These are phyloP conservation scores for Lasioglossum morio DNA, from an alignment of 2,888 invertebrate genomes.

Conservation along the genomic window DNA sequence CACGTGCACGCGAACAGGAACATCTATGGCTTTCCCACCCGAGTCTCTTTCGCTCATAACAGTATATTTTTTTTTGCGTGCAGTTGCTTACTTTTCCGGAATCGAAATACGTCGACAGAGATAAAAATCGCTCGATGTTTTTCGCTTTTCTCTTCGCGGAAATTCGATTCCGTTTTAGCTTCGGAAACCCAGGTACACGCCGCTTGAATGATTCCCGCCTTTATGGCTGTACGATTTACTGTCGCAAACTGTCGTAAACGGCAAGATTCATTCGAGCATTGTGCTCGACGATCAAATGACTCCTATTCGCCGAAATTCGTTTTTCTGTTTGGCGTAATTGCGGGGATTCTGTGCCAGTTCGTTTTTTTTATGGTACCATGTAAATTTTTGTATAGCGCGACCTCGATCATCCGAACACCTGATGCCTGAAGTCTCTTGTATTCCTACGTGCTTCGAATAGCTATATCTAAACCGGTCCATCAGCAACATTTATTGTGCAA, in stretches of 20 bases:
- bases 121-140: background rate
- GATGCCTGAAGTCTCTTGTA: background rate
- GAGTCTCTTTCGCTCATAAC: background rate
- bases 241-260: background rate
- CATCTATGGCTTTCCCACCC: background rate
- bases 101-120: background rate
- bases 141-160: constrained; percentile 1
- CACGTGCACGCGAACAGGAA: background rate
- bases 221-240: background rate
- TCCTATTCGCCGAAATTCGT: background rate
- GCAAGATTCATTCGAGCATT: background rate
- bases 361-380: background rate
- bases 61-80: background rate
- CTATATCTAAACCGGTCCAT: background rate
- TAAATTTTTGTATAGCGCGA: background rate
- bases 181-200: background rate
- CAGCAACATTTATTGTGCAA: background rate
- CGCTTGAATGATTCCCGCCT: constrained; percentile 1
- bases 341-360: background rate
- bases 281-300: background rate
- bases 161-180: background rate
- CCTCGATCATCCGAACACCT: background rate
- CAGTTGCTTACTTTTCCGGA: background rate
- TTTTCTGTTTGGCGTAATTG: background rate
- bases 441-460: background rate